These are phyloP conservation scores for Hydrocynus forskahlii DNA, from an alignment of 2,797 vertebrate genomes.

Conservation along the genomic window DNA sequence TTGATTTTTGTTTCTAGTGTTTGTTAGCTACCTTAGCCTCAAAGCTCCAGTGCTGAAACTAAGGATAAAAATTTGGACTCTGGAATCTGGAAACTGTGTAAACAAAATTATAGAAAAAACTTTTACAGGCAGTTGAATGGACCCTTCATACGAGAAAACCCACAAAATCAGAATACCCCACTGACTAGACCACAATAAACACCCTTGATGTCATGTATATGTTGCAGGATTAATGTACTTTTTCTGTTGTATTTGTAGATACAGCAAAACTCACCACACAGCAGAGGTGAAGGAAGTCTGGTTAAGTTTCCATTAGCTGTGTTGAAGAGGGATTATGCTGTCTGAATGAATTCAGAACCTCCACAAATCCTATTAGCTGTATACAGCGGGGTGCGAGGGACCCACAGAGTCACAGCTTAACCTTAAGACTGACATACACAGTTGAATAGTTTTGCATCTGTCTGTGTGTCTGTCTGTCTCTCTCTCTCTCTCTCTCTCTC, in stretches of 20 bases:
- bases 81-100: too few species aligned
- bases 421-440: constrained; percentile 47
- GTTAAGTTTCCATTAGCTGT: constrained; percentile 47
- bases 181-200: neutral
- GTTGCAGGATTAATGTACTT: neutral
- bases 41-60: too few species aligned
- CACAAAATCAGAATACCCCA: too few species aligned
- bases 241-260: neutral
- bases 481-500: constrained; percentile 35
- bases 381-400: constrained; percentile 22
- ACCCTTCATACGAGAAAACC: too few species aligned
- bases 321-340: constrained; percentile 43
- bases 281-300: constrained; percentile 38
- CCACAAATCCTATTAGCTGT: constrained; percentile 41
- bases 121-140: too few species aligned
- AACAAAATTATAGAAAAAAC: too few species aligned
- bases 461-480: neutral
- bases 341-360: constrained; percentile 50
- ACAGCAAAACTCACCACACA: neutral
- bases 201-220: neutral
- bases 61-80: too few species aligned
- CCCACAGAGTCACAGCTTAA: constrained; percentile 40
- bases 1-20: too few species aligned
- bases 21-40: too few species aligned
- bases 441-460: constrained; percentile 39